Conservation (phyloP, 2,113 vertebrate species). For the Limanda limanda region DNA sequence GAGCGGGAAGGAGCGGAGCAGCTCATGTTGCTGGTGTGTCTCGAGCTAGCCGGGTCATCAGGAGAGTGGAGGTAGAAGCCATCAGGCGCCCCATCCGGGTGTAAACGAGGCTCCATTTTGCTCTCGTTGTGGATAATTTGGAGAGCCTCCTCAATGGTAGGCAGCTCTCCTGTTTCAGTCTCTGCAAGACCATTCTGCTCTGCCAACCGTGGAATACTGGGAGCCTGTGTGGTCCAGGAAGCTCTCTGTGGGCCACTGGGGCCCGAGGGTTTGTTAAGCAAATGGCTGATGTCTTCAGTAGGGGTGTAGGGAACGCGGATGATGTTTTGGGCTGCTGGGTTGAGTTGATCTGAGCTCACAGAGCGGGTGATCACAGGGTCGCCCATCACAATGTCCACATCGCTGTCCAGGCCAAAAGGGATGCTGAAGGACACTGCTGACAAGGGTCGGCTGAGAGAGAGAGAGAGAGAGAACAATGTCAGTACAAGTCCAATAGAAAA, state of each 20-base stretch:
- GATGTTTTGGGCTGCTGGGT: conserved; percentile 70
- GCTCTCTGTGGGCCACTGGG: conserved; percentile 78
- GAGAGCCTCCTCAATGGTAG: conserved; percentile 93
- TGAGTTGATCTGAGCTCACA: conserved; percentile 90
- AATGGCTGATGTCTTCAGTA: conserved; percentile 79
- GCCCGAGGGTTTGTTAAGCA: conserved; percentile 66
- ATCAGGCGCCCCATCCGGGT: conserved; percentile 90
- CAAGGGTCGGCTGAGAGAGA: conserved; percentile 83
- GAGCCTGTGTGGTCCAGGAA: conserved; percentile 77
- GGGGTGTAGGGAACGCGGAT: conserved; percentile 70
- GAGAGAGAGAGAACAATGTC: neutral
- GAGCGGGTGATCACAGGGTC: conserved; percentile 90
- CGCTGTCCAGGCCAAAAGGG: conserved; percentile 94
- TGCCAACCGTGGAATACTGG: conserved; percentile 60
- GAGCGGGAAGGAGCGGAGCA: conserved; percentile 79
- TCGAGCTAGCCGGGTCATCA: conserved; percentile 74
- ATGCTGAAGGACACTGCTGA: conserved; percentile 95
- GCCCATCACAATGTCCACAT: conserved; percentile 94
- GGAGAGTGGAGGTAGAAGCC: conserved; percentile 93
- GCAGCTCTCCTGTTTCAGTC: conserved; percentile 83
- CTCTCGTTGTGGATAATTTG: conserved; percentile 92
- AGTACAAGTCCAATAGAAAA: conserved; percentile 24
- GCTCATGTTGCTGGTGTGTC: conserved; percentile 71
- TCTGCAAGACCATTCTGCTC: conserved; percentile 79
- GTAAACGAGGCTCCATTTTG: conserved; percentile 88